Base-by-base conservation (phyloP, 2,888 invertebrate species). In the Clusia tigrina region DNA sequence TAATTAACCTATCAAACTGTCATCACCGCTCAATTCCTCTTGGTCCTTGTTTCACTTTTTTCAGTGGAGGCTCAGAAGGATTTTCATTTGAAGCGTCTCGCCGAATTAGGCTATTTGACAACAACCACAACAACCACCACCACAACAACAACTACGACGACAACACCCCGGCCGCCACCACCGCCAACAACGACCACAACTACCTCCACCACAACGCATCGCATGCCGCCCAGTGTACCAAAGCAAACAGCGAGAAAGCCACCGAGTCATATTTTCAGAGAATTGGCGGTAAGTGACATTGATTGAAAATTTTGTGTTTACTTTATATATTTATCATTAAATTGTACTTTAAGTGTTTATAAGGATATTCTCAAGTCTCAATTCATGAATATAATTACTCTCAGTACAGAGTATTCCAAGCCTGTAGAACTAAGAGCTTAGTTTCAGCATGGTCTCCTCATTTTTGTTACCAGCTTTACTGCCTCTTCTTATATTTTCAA, bases 11-110 rank as follows among this genome's bases (percentile, higher is more conserved):
- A n/a, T n/a, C n/a, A n/a, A n/a, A n/a, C n/a, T n/a, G n/a, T n/a
- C n/a, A n/a, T n/a, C n/a, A n/a, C n/a, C n/a, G n/a, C n/a, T n/a
- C n/a, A n/a, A n/a, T 46, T 57, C 32, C 48, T 53, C 1, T 42
- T 20, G 2, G 37, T 60, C 23, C 20, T 51, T 38, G 6, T 38
- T 9, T 42, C 20, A 32, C n/a, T n/a, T n/a, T n/a, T 87, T 87
- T 15, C 85, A 94, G 94, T 94, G 78, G 94, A 94, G 84, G 91
- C 94, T 15, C 94, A 95, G 84, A 92, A 93, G 81, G 93, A 94
- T 84, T 94, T 91, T 82, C 94, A 95, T 79, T 86, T 88, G 80
- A 87, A 85, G 74, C 86, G 85, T 68, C 82, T 85, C 64, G 85
- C 86, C 25, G 86, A 86, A 77, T 77, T 85, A 67, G 85, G 85